Evolutionary conservation across 2,113 vertebrate species (phyloP), one percentile per base, ranked within the genome.

Genomic region (Podarcis raffonei): DNA sequence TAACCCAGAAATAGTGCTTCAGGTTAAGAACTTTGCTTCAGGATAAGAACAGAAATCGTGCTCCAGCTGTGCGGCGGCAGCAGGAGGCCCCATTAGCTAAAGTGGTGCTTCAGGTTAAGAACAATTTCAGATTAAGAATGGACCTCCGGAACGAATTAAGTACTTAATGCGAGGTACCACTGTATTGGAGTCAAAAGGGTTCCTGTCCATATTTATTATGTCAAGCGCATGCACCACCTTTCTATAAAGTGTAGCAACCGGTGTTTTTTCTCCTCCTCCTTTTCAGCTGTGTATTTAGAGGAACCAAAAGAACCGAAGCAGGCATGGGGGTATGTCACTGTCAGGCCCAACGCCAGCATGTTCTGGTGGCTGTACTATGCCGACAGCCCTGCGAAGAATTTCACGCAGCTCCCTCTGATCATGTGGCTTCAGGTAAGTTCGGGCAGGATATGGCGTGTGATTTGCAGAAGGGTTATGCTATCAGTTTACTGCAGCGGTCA

Each of bases 361-460:
- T 99, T 99, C 95, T 99, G 99, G 98, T 99, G 99, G 99, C 98
- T 99, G 3, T 99, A 99, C 87, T 98, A 98, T 62, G 97, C 98
- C 4, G 95, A 97, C 76, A 96, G 90, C 84, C 94, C 94, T 37
- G 88, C 95, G 35, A 95, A 95, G 57, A 95, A 96, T 88, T 97
- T 97, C 95, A 93, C 94, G 7, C 92, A 98, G 4, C 93, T 98
- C 68, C 99, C 99, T 23, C 97, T 99, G 27, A 92, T 99, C 87
- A 96, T 99, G 97, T 99, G 99, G 99, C 98, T 99, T 91, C 99
- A 99, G 98, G 99, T 99, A 95, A 89, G 91, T 88, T 74, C 2
- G 80, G 53, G 30, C 37, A 68, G 87, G 53, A 20, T 76, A 35
- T 39, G 53, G 30, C 32, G 3, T n/a, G 16, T 35, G 20, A 15